Evolutionary conservation across 2,797 vertebrate species (phyloP), one percentile per base, ranked within the genome.

Genomic region (Anabacerthia variegaticeps): DNA sequence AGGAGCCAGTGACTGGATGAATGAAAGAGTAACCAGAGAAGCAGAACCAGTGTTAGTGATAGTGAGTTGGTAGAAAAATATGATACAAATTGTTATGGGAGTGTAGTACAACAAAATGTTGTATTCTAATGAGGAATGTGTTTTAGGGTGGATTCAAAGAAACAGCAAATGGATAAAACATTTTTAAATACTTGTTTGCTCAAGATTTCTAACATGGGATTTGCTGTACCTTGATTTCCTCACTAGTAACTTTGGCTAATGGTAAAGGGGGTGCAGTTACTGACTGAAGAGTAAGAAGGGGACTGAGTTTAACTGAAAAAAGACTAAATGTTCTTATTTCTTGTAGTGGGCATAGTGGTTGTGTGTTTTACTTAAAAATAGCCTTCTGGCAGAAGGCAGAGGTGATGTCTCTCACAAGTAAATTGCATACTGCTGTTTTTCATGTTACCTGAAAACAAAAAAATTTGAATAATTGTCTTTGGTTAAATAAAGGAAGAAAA

Each of bases 361-460:
- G 3, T 76, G 54, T 72, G 20, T 85, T 93, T 86, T 65, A 56
- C 14, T 86, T 72, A 28, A 77, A 93, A 88, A 72, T 21, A 93
- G 48, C 52, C 48, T 39, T 54, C 43, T 80, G 65, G 56, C 54
- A 78, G 32, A 7, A 81, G 73, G 69, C 26, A 26, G 49, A 61
- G 36, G 43, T 54, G 84, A 21, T 84, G 6, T 1, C 46, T 78
- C 1, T 6, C 55, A 52, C 54, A 44, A 41, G 22, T 9, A 4
- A 32, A 3, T 26, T 78, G 18, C 59, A 5, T 62, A 15, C 36
- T 46, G 17, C 7, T 73, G 24, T 14, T 61, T 89, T 71, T 51
- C 43, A 26, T n/a, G 59, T 46, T 9, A 68, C 22, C 32, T 48
- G 26, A 17, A 46, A 59, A 19, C 56, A 65, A 77, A 74, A 73